A percentile compares a stretch with the other conserved stretches of the same genome.
These are phyloP conservation scores for Platerodrilus igneus DNA, from an alignment of 2,888 invertebrate genomes.

Conservation along the genomic window DNA sequence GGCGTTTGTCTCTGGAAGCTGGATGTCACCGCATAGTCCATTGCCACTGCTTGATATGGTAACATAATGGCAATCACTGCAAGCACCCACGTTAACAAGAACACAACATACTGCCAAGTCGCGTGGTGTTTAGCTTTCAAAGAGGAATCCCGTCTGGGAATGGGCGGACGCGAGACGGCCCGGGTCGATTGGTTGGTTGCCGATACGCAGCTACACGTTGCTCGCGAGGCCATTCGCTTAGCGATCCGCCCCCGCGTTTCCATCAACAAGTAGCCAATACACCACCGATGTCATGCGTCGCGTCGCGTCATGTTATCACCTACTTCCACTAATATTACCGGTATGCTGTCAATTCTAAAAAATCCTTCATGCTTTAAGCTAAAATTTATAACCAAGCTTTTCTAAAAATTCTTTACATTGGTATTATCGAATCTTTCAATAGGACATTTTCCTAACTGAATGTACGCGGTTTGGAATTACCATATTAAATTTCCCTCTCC, in stretches of 20 bases:
- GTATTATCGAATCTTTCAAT: too few species aligned
- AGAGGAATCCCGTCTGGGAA: slow-evolving; percentile 21
- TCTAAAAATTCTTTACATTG: too few species aligned
- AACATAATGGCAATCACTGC: slow-evolving; percentile 55
- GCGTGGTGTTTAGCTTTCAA: slow-evolving; percentile 19
- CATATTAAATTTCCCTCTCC: too few species aligned
- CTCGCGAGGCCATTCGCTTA: slow-evolving; percentile 43
- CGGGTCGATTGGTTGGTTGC: slow-evolving; percentile 45
- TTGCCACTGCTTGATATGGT: slow-evolving; percentile 84
- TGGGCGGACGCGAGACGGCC: slow-evolving; percentile 39
- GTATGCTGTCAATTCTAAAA: slow-evolving; percentile 20
- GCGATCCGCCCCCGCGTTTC: slow-evolving; percentile 41
- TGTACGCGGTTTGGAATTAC: too few species aligned
- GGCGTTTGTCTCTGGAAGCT: slow-evolving; percentile 43
- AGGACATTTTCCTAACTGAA: too few species aligned
- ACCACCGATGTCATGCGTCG: slow-evolving; percentile 37
- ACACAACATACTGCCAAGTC: slow-evolving; percentile 26
- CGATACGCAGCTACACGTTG: slow-evolving; percentile 42
- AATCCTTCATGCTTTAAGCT: too few species aligned
- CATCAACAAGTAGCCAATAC: slow-evolving; percentile 51
- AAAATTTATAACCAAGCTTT: too few species aligned
- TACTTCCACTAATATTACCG: slow-evolving; percentile 28
- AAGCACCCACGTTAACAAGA: slow-evolving; percentile 29
- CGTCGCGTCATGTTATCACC: slow-evolving; percentile 38
- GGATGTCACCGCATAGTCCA: slow-evolving; percentile 70